Percentiles rank a stretch among this genome's conserved stretches.
Conservation (phyloP, 2,888 invertebrate genomes). For the Plagodis pulveraria region DNA sequence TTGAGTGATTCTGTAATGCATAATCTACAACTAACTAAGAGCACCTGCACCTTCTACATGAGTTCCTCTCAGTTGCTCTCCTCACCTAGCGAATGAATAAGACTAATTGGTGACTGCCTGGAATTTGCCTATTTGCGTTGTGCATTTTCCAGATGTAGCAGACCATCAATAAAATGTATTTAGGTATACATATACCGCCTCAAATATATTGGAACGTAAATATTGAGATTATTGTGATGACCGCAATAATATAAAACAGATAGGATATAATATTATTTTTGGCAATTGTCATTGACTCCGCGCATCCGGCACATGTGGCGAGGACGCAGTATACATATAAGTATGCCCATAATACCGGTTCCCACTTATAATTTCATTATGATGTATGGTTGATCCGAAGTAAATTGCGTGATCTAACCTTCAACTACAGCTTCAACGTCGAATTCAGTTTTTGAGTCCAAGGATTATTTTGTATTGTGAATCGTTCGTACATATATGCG, state of each 20-base stretch:
- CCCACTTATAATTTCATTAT: conserved; percentile 45
- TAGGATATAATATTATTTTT: conserved; percentile 34
- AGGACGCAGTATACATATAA: conserved; percentile 49
- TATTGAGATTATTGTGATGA: conserved; percentile 18
- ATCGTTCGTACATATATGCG: conserved; percentile 2
- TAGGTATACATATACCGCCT: neutral
- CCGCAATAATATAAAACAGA: conserved; percentile 19
- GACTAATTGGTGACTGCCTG: no score
- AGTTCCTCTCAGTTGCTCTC: no score
- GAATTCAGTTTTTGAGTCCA: conserved; percentile 21
- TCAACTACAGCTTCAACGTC: conserved; percentile 5
- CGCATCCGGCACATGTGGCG: conserved; percentile 45
- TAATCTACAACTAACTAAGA: no score
- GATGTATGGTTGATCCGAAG: conserved; percentile 14
- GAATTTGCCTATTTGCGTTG: no score
- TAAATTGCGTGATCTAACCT: conserved; percentile 24
- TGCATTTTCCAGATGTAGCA: no score
- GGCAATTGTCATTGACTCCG: conserved; percentile 45
- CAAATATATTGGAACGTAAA: conserved; percentile 19
- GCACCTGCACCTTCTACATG: no score
- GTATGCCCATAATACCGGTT: conserved; percentile 50
- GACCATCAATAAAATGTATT: no score
- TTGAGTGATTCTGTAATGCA: no score
- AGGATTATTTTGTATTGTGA: conserved; percentile 10
- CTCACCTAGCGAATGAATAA: no score